These are phyloP conservation scores for Cotesia vestalis DNA, from an alignment of 1,140 invertebrate species.

Conservation along the genomic window DNA sequence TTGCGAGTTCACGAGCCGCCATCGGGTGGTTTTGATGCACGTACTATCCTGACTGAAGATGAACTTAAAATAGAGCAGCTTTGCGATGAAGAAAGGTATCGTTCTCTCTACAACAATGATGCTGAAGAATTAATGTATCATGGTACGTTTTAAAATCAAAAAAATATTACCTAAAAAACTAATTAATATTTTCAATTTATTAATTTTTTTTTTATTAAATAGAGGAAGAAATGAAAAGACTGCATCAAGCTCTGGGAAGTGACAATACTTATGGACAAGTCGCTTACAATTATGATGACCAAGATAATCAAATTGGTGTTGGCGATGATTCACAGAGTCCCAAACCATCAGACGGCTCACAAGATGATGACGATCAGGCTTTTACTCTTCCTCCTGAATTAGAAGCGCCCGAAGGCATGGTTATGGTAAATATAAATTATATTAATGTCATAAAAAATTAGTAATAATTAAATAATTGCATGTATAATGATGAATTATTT, in stretches of 20 bases:
- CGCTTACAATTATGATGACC: slow-evolving; percentile 78
- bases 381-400: slow-evolving; percentile 77
- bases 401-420: slow-evolving; percentile 77
- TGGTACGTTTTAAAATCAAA: slow-evolving; percentile 66
- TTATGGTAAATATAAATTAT: slow-evolving; percentile 70
- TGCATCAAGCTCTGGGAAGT: slow-evolving; percentile 77
- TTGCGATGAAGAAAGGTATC: slow-evolving; percentile 90
- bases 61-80: slow-evolving; percentile 85
- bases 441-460: neutral
- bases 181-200: slow-evolving; percentile 20
- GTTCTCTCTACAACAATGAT: slow-evolving; percentile 86
- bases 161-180: slow-evolving; percentile 1
- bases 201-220: slow-evolving; percentile 38
- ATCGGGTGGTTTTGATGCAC: slow-evolving; percentile 74
- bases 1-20: slow-evolving; percentile 77
- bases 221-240: slow-evolving; percentile 92
- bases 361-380: slow-evolving; percentile 75
- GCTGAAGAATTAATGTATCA: slow-evolving; percentile 85
- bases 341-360: slow-evolving; percentile 54
- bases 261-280: slow-evolving; percentile 81
- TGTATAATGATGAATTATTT: slow-evolving; percentile 23
- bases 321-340: slow-evolving; percentile 59
- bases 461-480: slow-evolving; percentile 11
- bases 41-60: slow-evolving; percentile 75
- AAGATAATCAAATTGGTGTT: slow-evolving; percentile 48